Evolutionary conservation across 2,888 invertebrate genomes (phyloP).

Genomic region (Nysson spinosus): DNA sequence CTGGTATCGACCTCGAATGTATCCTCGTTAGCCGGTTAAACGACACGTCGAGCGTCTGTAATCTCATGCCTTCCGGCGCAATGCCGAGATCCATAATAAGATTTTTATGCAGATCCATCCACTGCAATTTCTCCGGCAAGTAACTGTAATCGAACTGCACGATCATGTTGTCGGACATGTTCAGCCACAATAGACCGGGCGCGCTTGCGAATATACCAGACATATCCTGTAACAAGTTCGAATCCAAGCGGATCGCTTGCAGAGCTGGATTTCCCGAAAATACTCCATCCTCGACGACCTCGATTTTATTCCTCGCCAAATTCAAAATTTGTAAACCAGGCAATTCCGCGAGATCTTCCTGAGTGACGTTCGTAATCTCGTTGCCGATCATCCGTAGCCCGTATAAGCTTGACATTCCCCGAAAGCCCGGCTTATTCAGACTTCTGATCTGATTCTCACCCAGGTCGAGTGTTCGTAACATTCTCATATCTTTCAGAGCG

Average conservation of each 20-base stretch:
- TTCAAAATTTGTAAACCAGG: conserved; percentile 91
- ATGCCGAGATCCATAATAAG: conserved; percentile 85
- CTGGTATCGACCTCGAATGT: conserved; percentile 87
- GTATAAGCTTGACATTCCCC: conserved; percentile 90
- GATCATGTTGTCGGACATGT: conserved; percentile 93
- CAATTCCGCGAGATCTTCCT: conserved; percentile 87
- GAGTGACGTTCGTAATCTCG: conserved; percentile 89
- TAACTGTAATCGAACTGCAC: conserved; percentile 93
- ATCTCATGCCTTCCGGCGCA: conserved; percentile 84
- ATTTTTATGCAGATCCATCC: conserved; percentile 94
- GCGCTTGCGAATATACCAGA: conserved; percentile 91
- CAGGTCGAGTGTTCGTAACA: conserved; percentile 91
- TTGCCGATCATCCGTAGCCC: conserved; percentile 94
- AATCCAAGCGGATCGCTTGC: conserved; percentile 91
- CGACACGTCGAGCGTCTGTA: conserved; percentile 93
- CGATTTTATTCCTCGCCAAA: conserved; percentile 90
- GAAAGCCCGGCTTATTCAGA: conserved; percentile 89
- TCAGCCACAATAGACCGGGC: conserved; percentile 90
- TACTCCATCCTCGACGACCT: conserved; percentile 87
- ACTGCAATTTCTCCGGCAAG: conserved; percentile 89
- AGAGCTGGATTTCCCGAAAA: conserved; percentile 89
- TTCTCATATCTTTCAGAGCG: conserved; percentile 90
- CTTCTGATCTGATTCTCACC: conserved; percentile 93
- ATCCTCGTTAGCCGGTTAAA: conserved; percentile 91
- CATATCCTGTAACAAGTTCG: conserved; percentile 89